Conservation (phyloP, 2,113 vertebrate genomes). For the Myiagra hebetior region DNA sequence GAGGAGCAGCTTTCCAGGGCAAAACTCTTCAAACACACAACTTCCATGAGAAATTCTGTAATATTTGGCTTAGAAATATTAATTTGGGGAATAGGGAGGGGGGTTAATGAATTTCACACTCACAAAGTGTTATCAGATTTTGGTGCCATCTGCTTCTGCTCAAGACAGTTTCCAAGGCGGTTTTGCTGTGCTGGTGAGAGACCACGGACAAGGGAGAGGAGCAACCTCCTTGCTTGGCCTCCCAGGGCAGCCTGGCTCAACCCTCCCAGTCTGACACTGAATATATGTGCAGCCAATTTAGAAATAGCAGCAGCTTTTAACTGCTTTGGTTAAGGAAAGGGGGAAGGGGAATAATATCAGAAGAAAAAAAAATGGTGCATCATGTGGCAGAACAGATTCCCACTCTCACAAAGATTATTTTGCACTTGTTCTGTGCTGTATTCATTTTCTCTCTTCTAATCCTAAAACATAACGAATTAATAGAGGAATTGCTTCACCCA, state of each 20-base stretch:
- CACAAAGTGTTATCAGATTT: neutral
- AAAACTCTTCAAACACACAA: neutral
- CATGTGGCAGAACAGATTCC: neutral
- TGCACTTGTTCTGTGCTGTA: neutral
- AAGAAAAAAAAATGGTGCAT: neutral
- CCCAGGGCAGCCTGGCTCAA: neutral
- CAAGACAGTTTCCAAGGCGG: neutral
- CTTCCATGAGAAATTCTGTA: neutral
- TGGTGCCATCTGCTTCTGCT: conserved; percentile 44
- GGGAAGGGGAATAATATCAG: neutral
- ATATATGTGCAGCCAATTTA: neutral
- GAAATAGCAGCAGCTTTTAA: neutral
- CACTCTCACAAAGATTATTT: neutral
- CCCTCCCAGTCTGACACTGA: conserved; percentile 17
- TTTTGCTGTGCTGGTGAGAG: neutral
- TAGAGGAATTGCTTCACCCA: neutral
- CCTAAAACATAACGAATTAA: neutral
- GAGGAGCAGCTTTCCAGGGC: neutral
- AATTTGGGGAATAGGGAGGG: neutral
- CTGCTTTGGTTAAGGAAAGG: neutral
- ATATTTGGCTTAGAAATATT: neutral
- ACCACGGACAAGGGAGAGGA: neutral
- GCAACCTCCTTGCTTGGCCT: neutral
- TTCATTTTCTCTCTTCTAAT: neutral
- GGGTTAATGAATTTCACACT: conserved; percentile 53